Base-by-base conservation (phyloP, 2,113 vertebrate genomes). In the Crotalus viridis region DNA sequence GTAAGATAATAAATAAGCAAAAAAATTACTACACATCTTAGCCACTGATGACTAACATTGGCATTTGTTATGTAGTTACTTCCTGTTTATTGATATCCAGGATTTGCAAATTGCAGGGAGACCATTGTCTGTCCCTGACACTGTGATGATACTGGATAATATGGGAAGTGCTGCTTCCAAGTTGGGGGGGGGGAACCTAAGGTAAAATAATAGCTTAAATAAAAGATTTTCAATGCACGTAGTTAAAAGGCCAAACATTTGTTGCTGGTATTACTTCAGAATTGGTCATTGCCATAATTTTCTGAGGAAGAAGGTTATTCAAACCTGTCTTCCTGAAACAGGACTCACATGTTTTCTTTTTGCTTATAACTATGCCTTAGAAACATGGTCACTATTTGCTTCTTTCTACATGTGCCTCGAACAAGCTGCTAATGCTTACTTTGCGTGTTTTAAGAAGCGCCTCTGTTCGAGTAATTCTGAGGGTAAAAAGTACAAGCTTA, bases 361-460 rank as follows among this genome's bases (percentile, higher is more conserved):
- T 93, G 6, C 81, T 90, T 15, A 28, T 55, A 59, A 55, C 74
- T 86, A 7, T 28, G 19, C 57, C 1, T 7, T 87, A 6, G 7
- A 33, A 48, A 33, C 91, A 19, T 3, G 43, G 0, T 22, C 13
- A 19, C 15, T 21, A 33, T 54, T 86, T 86, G 17, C 21, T 9
- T 51, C 3, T 33, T 69, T 57, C 85, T 15, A 57, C 92, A 85
- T 85, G 55, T 43, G 46, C 55, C 17, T 22, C 3, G 92, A 90
- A 92, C 93, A 22, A 21, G 9, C 61, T 52, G 39, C 88, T 1
- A 39, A 94, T 33, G 39, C 24, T 74, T 26, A 7, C 7, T 48
- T 69, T n/a, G 17, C 2, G 48, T 15, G 26, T 74, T 52, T 52
- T 10, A 0, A 0, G 10, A 3, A 21, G 13, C 92, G 0, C 0